Conservation (phyloP, 2,113 vertebrate genomes). For the Pantherophis guttatus region DNA sequence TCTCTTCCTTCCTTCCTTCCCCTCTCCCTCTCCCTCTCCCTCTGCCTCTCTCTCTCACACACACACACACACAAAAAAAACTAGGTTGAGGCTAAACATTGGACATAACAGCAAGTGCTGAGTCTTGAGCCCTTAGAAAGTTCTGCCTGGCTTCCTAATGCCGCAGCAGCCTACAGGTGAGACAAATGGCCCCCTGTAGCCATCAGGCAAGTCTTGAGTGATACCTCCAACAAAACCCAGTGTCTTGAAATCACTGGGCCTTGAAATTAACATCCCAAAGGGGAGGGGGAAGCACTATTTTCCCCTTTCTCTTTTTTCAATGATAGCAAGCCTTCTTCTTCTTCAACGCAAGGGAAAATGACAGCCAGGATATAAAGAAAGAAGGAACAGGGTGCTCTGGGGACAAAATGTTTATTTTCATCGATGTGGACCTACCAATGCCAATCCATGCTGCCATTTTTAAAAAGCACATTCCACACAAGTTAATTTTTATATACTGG, state of each 20-base stretch:
- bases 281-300: constrained; percentile 47
- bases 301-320: constrained; percentile 50
- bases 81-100: constrained; percentile 22
- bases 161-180: constrained; percentile 62
- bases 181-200: constrained; percentile 59
- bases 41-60: neutral
- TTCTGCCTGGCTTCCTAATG: constrained; percentile 44
- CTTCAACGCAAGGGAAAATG: constrained; percentile 52
- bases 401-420: constrained; percentile 49
- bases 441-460: constrained; percentile 14
- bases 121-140: constrained; percentile 48
- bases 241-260: constrained; percentile 68
- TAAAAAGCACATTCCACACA: neutral
- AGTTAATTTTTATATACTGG: neutral
- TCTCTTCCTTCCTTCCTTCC: neutral
- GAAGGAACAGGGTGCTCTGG: constrained; percentile 43
- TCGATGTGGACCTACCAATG: neutral
- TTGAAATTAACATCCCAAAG: constrained; percentile 73
- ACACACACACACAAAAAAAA: neutral
- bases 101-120: constrained; percentile 28
- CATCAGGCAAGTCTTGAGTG: constrained; percentile 62
- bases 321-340: constrained; percentile 64
- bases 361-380: constrained; percentile 35
- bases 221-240: constrained; percentile 67
- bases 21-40: neutral